Evolutionary conservation across 2,888 invertebrate species (phyloP), one percentile per base, ranked within the genome.

Genomic region (Octonoba sinensis): DNA sequence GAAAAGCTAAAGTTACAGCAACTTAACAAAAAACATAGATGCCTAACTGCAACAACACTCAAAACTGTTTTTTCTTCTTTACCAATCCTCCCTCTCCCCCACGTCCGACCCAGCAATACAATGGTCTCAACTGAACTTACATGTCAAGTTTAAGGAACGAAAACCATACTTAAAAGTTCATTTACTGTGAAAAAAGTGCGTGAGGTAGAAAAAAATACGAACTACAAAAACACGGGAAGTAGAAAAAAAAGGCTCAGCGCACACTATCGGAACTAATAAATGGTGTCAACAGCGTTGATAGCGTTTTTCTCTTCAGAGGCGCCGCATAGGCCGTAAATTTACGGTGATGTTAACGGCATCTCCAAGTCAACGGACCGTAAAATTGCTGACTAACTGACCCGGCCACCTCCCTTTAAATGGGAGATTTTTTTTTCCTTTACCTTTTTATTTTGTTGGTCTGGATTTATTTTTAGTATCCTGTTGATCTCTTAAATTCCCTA

Each of bases 321-420:
- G 27, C 24, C 8, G 62, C 27, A 64, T 18, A 22, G 66, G 62
- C 60, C 71, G 78, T 78, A 72, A 78, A 78, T 78, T 78, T 71
- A 78, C 78, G 71, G 78, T 78, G 72, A 78, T 66, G 71, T 72
- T 78, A 78, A 78, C 78, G 65, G 78, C 78, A 66, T 72, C 71
- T 71, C 27, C 46, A 27, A 12, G 47, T 66, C 71, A 65, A 49
- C 71, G 27, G 24, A 66, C 65, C 71, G 71, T 71, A 71, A 72
- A 72, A 78, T 78, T 78, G 69, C 16, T 44, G 54, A 46, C 47
- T 27, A 76, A 76, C 54, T 76, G 71, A 78, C 66, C 70, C 46
- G 49, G 27, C 64, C 62, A n/a, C 44, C 20, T 24, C 56, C 46
- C 15, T 65, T 51, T 51, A 51, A 51, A 51, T 18, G 51, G n/a